Evolutionary conservation across 2,113 vertebrate genomes (phyloP).

Genomic region (Caretta caretta): DNA sequence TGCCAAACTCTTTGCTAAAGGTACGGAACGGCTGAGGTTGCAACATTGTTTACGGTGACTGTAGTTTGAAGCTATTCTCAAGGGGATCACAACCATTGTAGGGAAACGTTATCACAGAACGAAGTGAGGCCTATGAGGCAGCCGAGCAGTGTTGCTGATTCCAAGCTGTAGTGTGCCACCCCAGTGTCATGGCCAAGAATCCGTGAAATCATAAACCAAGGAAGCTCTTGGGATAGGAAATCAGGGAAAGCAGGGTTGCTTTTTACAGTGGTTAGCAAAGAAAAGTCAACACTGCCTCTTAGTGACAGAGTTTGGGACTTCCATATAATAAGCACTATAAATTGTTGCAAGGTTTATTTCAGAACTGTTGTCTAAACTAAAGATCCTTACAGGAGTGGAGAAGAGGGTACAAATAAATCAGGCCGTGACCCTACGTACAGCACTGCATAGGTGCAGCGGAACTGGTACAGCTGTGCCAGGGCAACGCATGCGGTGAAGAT

Average conservation of each 20-base stretch:
- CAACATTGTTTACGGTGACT: background rate
- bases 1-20: conserved; percentile 98
- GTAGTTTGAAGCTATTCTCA: background rate
- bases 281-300: background rate
- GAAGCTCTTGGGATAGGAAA: background rate
- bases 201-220: rapidly evolving
- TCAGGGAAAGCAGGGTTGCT: background rate
- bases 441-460: too few species aligned
- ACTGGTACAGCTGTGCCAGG: too few species aligned
- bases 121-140: background rate
- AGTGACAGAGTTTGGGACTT: background rate
- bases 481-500: too few species aligned
- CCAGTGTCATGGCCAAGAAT: rapidly evolving
- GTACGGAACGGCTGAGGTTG: conserved; percentile 65
- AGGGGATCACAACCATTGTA: background rate
- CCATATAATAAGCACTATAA: background rate
- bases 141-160: rapidly evolving
- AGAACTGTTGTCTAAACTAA: background rate
- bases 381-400: background rate
- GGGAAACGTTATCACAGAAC: rapidly evolving
- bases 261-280: background rate
- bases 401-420: background rate
- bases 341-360: rapidly evolving
- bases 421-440: background rate
- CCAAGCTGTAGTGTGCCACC: background rate